Evolutionary conservation across 2,113 vertebrate genomes (phyloP), one percentile per base, ranked within the genome.

Genomic region (Sigmodon hispidus): DNA sequence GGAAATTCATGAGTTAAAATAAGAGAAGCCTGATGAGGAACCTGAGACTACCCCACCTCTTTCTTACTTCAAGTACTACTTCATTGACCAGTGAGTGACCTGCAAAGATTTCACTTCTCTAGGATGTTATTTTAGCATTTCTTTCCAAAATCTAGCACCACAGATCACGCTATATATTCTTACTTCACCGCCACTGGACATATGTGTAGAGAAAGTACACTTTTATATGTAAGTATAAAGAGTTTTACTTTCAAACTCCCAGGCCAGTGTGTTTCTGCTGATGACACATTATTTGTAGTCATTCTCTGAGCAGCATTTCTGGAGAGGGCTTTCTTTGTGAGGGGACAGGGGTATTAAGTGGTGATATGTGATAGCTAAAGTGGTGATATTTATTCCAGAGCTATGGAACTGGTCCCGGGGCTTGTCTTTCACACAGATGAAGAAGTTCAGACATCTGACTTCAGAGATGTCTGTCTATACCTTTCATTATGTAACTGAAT

Each of bases 201-300:
- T n/a, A 52, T 22, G 22, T 36, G 15, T 63, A 7, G 91, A 87
- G 45, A 61, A 91, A 94, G 63, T 65, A 80, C 11, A 40, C 16
- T 76, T 90, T 95, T 70, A 79, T 34, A 79, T 87, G 36, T 70
- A 70, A 59, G 69, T 84, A 83, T 86, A 89, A 86, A 81, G 45
- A 59, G 52, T 73, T 83, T 45, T 31, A 8, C 69, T 79, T 87
- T 83, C 29, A 48, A 89, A 81, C 3, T 24, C 11, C 24, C 63
- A 36, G 67, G 57, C 10, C 80, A 67, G 3, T 61, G 57, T 77
- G 34, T 76, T 87, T 95, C 83, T 69, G 50, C 59, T 48, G 52
- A 86, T 40, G 57, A 21, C 10, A 65, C 29, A 6, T 79, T 48
- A 48, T 87, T 61, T 91, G 45, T 65, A 63, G 13, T 36, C 24